phyloP scores from a whole-genome alignment of 2,113 vertebrate species.

The Prunella himalayana region DNA sequence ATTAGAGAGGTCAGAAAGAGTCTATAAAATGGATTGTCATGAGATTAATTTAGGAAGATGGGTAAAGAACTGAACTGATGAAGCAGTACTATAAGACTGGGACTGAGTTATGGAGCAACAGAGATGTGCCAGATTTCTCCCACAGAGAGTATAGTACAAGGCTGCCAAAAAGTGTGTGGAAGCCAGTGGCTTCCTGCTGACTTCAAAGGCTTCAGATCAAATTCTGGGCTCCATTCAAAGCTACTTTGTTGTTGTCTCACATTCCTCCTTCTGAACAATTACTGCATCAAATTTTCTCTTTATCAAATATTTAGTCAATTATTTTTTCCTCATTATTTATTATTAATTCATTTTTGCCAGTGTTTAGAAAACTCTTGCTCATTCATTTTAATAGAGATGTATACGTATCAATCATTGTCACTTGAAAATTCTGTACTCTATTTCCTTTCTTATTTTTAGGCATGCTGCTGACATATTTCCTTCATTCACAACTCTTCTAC shows the following conservation, averaged over 20 bases:
- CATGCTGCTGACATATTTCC: not conserved
- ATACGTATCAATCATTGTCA: not conserved
- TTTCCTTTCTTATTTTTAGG: conserved; percentile 17
- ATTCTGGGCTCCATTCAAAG: not conserved
- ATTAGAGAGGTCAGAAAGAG: not conserved
- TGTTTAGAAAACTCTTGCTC: not conserved
- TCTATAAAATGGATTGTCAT: not conserved
- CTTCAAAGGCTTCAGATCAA: conserved; percentile 14
- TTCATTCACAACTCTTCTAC: not conserved
- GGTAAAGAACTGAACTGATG: not conserved
- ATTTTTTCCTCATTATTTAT: not conserved
- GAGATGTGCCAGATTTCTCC: not conserved
- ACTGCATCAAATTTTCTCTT: not conserved
- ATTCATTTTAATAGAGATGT: not conserved
- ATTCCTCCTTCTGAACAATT: not conserved
- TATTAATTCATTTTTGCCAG: not conserved
- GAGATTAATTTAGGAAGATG: conserved; percentile 21
- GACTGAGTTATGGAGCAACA: not conserved
- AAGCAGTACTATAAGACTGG: not conserved
- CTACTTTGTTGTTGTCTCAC: not conserved
- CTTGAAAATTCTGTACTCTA: not conserved
- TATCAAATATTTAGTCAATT: not conserved
- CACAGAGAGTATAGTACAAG: not conserved
- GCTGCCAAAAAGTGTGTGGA: not conserved
- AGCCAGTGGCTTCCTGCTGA: not conserved